These are phyloP conservation scores for Catharus fuscescens DNA, from an alignment of 2,113 vertebrate species.

Conservation along the genomic window DNA sequence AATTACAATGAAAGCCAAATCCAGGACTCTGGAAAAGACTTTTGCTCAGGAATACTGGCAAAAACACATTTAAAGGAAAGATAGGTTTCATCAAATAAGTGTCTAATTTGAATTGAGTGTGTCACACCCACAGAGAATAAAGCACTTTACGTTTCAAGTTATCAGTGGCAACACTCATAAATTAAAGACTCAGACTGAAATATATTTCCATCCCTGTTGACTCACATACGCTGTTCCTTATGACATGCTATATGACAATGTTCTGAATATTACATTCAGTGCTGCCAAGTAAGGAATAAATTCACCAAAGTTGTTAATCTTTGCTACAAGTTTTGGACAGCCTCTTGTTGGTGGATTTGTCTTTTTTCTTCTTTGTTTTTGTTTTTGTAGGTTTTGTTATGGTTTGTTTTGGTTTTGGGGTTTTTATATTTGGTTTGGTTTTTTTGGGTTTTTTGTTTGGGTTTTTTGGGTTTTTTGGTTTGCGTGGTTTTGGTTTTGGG, in stretches of 20 bases:
- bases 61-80: not conserved
- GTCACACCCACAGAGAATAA: not conserved
- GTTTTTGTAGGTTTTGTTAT: no score
- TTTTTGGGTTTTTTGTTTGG: not conserved
- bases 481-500: not conserved
- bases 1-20: not conserved
- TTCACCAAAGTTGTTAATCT: not conserved
- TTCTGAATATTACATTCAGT: not conserved
- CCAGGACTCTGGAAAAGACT: not conserved
- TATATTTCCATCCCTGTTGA: not conserved
- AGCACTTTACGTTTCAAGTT: not conserved
- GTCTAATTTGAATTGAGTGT: not conserved
- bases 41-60: not conserved
- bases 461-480: no score
- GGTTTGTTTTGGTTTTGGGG: not conserved
- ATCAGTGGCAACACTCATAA: not conserved
- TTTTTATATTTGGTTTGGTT: not conserved
- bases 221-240: not conserved
- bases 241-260: not conserved
- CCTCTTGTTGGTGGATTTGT: not conserved
- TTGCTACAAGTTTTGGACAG: not conserved
- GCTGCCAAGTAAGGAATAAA: constrained; percentile 24
- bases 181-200: not conserved
- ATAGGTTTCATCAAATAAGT: not conserved
- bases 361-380: not conserved